Percentiles rank a stretch among this genome's conserved stretches.
Conservation (phyloP, 2,888 invertebrate genomes). For the Eupithecia centaureata region DNA sequence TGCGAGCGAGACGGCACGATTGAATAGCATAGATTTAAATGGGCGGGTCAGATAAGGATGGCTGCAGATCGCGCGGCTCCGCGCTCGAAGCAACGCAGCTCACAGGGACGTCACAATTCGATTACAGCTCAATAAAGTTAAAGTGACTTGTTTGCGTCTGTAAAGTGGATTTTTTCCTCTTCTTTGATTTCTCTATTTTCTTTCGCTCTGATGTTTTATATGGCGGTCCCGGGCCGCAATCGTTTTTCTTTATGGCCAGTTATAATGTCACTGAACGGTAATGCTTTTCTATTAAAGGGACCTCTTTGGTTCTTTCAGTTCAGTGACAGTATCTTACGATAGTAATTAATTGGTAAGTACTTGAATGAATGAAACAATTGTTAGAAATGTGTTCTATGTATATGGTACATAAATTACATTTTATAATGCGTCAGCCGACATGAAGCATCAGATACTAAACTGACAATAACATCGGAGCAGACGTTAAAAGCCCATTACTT, state of each 20-base stretch:
- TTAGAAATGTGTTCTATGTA: slow-evolving; percentile 5
- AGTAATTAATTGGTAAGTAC: slow-evolving; percentile 3
- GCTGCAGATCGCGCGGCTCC: slow-evolving; percentile 75
- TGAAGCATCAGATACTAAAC: slow-evolving; percentile 17
- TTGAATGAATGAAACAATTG: slow-evolving; percentile 21
- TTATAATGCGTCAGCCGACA: slow-evolving; percentile 8
- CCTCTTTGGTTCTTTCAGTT: slow-evolving; percentile 24
- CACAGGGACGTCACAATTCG: slow-evolving; percentile 83
- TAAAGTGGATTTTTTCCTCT: slow-evolving; percentile 82
- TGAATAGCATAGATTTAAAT: slow-evolving; percentile 85
- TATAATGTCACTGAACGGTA: slow-evolving; percentile 35
- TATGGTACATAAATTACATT: no score
- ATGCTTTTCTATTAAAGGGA: slow-evolving; percentile 32
- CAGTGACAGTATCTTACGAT: neutral
- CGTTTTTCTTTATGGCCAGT: slow-evolving; percentile 39
- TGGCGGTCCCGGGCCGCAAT: slow-evolving; percentile 42
- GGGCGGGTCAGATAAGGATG: slow-evolving; percentile 82
- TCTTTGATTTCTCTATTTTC: slow-evolving; percentile 73
- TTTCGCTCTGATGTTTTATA: slow-evolving; percentile 55
- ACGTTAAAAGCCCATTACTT: slow-evolving; percentile 73
- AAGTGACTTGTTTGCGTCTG: slow-evolving; percentile 84
- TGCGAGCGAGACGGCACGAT: slow-evolving; percentile 82
- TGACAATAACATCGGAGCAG: slow-evolving; percentile 32
- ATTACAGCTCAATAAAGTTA: slow-evolving; percentile 84
- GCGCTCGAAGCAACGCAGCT: slow-evolving; percentile 65